Percentiles rank a stretch among this genome's conserved stretches.
Evolutionary conservation across 2,797 vertebrate genomes (phyloP).

Genomic region (Gallinago nigripennis): DNA sequence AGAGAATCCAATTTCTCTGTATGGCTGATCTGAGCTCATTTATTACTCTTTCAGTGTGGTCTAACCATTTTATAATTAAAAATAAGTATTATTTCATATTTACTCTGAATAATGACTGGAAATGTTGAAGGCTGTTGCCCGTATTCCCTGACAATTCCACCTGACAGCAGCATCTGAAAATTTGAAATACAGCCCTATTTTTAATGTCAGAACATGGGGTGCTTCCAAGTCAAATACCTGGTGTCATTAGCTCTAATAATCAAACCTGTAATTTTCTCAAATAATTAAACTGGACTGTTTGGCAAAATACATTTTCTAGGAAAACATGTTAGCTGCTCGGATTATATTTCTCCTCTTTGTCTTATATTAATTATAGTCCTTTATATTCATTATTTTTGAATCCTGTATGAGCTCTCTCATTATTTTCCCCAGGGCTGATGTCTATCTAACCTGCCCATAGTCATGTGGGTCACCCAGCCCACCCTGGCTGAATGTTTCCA

Average conservation of each 20-base stretch:
- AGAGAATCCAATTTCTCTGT: background rate
- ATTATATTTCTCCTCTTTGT: slow-evolving; percentile 11
- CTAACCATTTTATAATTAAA: background rate
- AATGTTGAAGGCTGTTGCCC: background rate
- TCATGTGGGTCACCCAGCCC: background rate
- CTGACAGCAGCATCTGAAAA: background rate
- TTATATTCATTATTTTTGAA: background rate
- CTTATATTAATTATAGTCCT: background rate
- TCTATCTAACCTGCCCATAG: background rate
- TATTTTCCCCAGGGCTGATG: background rate
- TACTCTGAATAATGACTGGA: background rate
- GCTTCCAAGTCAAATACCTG: background rate
- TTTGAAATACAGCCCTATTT: background rate
- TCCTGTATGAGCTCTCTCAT: background rate
- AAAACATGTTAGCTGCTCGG: background rate
- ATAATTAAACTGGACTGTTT: background rate
- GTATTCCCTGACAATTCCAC: background rate
- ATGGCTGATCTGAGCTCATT: background rate
- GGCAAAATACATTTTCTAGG: background rate
- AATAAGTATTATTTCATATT: background rate
- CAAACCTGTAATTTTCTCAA: slow-evolving; percentile 32
- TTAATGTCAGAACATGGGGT: background rate
- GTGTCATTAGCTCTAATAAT: background rate
- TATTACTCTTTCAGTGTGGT: background rate
- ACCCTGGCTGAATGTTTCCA: background rate